phyloP scores from a whole-genome alignment of 2,797 vertebrate genomes.

The Tenualosa ilisha region DNA sequence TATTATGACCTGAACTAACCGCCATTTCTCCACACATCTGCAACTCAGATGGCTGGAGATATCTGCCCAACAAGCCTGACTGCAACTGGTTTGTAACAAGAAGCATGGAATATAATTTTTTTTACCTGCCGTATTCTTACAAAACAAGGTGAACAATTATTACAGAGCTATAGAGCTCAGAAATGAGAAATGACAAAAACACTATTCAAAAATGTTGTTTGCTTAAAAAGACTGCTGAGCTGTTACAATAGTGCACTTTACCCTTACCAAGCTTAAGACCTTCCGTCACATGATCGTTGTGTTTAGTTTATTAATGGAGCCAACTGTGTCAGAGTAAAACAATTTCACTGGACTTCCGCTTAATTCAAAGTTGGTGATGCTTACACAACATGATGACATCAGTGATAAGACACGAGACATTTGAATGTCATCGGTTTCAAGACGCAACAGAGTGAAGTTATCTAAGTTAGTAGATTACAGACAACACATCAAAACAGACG shows the following conservation, averaged over 20 bases:
- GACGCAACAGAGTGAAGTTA: background rate
- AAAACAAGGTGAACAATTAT: background rate
- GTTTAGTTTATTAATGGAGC: background rate
- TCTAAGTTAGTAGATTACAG: background rate
- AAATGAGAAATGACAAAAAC: background rate
- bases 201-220: no score
- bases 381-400: background rate
- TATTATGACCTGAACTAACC: constrained; percentile 13
- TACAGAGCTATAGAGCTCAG: no score
- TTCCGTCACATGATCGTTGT: background rate
- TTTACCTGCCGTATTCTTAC: background rate
- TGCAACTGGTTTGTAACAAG: background rate
- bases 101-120: background rate
- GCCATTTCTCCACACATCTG: background rate
- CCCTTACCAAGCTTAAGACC: background rate
- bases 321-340: background rate
- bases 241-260: background rate
- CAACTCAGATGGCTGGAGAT: background rate
- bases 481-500: background rate
- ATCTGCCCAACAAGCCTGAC: background rate
- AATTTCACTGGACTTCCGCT: background rate
- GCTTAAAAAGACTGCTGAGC: no score
- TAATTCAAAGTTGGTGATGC: background rate
- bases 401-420: background rate
- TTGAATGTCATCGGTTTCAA: background rate